Percentiles rank a stretch among this genome's conserved stretches.
These are phyloP conservation scores for Rhinolophus ferrumequinum DNA, from an alignment of 2,113 vertebrate genomes.

Conservation along the genomic window DNA sequence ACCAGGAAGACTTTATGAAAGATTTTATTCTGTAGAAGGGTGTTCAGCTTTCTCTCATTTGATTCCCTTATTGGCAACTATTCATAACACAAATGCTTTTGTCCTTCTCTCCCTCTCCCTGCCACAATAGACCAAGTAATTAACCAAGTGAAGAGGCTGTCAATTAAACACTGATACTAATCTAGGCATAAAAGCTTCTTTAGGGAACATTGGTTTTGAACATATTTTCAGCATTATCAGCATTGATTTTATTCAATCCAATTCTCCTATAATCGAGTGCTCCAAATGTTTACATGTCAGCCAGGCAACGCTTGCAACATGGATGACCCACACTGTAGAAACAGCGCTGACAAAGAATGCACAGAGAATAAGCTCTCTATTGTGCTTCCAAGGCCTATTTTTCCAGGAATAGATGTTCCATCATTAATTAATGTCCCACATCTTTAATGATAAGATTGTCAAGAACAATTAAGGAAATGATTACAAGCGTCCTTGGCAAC, in stretches of 20 bases:
- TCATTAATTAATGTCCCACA: slow-evolving; percentile 88
- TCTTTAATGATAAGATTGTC: slow-evolving; percentile 88
- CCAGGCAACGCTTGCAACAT: slow-evolving; percentile 84
- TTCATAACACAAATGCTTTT: slow-evolving; percentile 88
- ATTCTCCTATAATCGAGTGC: slow-evolving; percentile 87
- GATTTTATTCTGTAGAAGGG: slow-evolving; percentile 61
- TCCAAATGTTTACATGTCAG: slow-evolving; percentile 87
- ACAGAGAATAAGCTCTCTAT: slow-evolving; percentile 82
- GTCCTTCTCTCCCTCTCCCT: slow-evolving; percentile 83
- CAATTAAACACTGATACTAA: slow-evolving; percentile 93
- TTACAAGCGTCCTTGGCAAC: slow-evolving; percentile 91
- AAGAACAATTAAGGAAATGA: slow-evolving; percentile 90
- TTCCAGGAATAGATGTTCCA: slow-evolving; percentile 81
- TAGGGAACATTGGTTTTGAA: slow-evolving; percentile 85
- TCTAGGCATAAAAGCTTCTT: slow-evolving; percentile 89
- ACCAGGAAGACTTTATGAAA: slow-evolving; percentile 72
- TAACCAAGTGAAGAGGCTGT: slow-evolving; percentile 90
- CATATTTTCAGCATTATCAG: slow-evolving; percentile 85
- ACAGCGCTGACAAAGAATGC: slow-evolving; percentile 83
- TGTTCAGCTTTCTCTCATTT: slow-evolving; percentile 78
- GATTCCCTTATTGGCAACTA: slow-evolving; percentile 87
- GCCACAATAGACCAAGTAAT: slow-evolving; percentile 86
- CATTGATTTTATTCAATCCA: slow-evolving; percentile 87
- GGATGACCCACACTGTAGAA: slow-evolving; percentile 83
- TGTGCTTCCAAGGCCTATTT: slow-evolving; percentile 84